phyloP scores from a whole-genome alignment of 1,140 invertebrate species.

The Episyrphus balteatus region DNA sequence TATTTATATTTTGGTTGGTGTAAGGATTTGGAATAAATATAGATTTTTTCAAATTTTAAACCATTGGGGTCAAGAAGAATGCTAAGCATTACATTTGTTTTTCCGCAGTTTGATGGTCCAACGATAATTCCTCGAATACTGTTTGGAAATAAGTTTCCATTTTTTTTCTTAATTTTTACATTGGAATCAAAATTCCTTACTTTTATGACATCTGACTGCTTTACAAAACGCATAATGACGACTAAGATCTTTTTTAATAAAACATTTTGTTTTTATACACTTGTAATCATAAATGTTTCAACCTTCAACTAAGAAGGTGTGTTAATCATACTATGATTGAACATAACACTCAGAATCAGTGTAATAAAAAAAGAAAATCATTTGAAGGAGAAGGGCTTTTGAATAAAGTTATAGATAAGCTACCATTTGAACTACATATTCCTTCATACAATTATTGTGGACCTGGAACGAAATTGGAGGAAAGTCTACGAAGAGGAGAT shows the following conservation, averaged over 20 bases:
- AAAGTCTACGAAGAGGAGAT: slow-evolving; percentile 17
- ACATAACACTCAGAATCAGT: slow-evolving; percentile 3
- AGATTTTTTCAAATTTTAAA: slow-evolving; percentile 32
- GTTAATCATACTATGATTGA: slow-evolving; percentile 1
- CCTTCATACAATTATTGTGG: slow-evolving; percentile 37
- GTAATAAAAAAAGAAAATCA: slow-evolving; percentile 1
- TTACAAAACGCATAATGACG: too few species aligned
- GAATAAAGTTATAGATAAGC: slow-evolving; percentile 30
- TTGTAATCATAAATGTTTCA: too few species aligned
- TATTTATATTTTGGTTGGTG: slow-evolving; percentile 30
- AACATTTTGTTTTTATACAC: too few species aligned
- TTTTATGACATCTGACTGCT: too few species aligned
- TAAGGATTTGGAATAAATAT: slow-evolving; percentile 33
- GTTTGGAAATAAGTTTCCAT: slow-evolving; percentile 9
- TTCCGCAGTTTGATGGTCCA: slow-evolving; percentile 27
- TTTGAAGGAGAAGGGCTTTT: slow-evolving; percentile 10
- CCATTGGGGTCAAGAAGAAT: slow-evolving; percentile 25
- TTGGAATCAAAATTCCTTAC: too few species aligned
- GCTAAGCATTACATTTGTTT: slow-evolving; percentile 30
- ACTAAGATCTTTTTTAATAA: too few species aligned
- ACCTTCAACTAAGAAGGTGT: too few species aligned
- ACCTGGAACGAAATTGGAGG: slow-evolving; percentile 34
- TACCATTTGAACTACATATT: slow-evolving; percentile 37
- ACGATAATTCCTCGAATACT: slow-evolving; percentile 18
- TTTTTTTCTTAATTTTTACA: neutral